These are phyloP conservation scores for Thumatha senex DNA, from an alignment of 2,888 invertebrate species.

Conservation along the genomic window DNA sequence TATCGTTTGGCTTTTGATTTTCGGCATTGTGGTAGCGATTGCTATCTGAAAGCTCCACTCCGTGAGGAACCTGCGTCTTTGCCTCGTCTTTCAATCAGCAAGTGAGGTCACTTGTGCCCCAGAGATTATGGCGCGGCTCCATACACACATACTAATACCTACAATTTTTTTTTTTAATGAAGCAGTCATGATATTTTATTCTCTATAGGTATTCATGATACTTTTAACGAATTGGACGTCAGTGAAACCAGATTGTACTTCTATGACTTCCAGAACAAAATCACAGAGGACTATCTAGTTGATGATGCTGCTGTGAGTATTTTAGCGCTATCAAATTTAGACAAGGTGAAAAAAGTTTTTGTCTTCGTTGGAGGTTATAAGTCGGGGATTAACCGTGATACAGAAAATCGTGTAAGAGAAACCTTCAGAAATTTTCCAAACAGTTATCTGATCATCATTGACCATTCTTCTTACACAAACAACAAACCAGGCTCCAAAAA, in stretches of 20 bases:
- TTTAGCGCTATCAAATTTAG: slow-evolving; percentile 47
- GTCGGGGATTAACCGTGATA: slow-evolving; percentile 64
- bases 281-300: slow-evolving; percentile 50
- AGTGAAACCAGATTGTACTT: slow-evolving; percentile 63
- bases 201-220: slow-evolving; percentile 59
- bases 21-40: no score
- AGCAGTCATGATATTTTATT: not conserved
- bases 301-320: slow-evolving; percentile 60
- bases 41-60: no score
- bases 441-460: slow-evolving; percentile 71
- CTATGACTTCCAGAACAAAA: slow-evolving; percentile 58
- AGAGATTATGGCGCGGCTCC: no score
- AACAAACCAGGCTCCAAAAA: slow-evolving; percentile 58
- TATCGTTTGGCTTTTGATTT: no score
- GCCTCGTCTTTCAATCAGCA: no score
- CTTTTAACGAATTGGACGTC: slow-evolving; percentile 56
- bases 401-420: slow-evolving; percentile 60
- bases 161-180: no score
- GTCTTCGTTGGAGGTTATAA: slow-evolving; percentile 71
- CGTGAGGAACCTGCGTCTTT: no score
- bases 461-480: slow-evolving; percentile 71
- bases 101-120: no score
- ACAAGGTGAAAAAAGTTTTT: slow-evolving; percentile 58
- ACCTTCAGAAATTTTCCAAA: slow-evolving; percentile 62
- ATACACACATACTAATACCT: no score